A percentile compares a stretch with the other conserved stretches of the same genome.
These are phyloP conservation scores for Taeniopygia guttata DNA, from an alignment of 2,797 vertebrate species.

Conservation along the genomic window DNA sequence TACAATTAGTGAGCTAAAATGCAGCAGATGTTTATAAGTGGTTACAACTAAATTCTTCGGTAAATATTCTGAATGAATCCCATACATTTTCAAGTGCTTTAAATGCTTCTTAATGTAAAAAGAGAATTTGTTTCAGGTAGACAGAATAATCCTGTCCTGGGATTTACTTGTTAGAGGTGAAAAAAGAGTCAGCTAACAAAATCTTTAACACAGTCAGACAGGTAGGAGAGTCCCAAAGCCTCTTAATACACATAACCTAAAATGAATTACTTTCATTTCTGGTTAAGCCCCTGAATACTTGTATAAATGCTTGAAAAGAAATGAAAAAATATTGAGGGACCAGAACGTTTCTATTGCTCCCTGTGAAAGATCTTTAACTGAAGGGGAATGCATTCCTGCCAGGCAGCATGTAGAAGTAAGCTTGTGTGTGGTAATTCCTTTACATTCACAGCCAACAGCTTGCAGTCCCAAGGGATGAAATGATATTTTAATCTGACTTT, in stretches of 20 bases:
- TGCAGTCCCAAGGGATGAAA: background rate
- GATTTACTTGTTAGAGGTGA: slow-evolving; percentile 16
- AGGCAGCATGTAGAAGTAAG: background rate
- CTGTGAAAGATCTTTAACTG: slow-evolving; percentile 10
- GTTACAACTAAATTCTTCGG: slow-evolving; percentile 59
- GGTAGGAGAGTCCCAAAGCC: slow-evolving; percentile 37
- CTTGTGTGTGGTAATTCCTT: slow-evolving; percentile 17
- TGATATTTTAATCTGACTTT: slow-evolving; percentile 31
- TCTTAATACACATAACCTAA: slow-evolving; percentile 49
- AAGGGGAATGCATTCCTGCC: background rate
- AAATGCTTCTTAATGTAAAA: slow-evolving; percentile 20
- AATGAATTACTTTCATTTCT: slow-evolving; percentile 67
- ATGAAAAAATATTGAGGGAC: slow-evolving; percentile 34
- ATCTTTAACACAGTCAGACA: slow-evolving; percentile 27
- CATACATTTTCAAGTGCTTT: slow-evolving; percentile 20
- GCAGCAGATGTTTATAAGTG: slow-evolving; percentile 65
- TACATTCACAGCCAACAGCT: slow-evolving; percentile 1
- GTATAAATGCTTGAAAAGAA: slow-evolving; percentile 63
- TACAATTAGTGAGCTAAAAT: slow-evolving; percentile 60
- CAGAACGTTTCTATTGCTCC: slow-evolving; percentile 11
- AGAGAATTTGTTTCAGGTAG: slow-evolving; percentile 9
- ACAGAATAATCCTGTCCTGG: slow-evolving; percentile 1
- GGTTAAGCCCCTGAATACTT: slow-evolving; percentile 54
- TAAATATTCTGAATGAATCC: slow-evolving; percentile 52
- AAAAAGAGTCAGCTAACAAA: slow-evolving; percentile 16